Percentiles rank a stretch among this genome's conserved stretches.
Conservation (phyloP, 2,888 invertebrate species). For the Brachylomia viminalis region DNA sequence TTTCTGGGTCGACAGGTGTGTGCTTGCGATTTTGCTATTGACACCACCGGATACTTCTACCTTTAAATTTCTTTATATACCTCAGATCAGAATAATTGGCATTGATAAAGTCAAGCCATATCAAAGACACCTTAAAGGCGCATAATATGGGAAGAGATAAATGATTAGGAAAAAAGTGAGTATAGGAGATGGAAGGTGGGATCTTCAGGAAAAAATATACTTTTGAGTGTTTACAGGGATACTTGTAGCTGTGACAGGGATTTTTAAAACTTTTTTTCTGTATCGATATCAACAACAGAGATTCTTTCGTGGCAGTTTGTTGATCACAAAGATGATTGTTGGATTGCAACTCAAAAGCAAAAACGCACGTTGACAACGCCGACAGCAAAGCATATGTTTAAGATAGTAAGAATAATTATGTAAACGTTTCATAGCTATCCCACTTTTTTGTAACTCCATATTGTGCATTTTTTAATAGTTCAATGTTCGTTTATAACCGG, state of each 20-base stretch:
- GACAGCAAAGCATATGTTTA: background rate
- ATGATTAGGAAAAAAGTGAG: background rate
- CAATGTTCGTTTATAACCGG: background rate
- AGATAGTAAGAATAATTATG: background rate
- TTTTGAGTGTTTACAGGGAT: background rate
- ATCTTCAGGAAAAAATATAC: background rate
- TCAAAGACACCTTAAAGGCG: background rate
- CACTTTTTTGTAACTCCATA: background rate
- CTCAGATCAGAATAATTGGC: background rate
- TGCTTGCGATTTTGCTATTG: background rate
- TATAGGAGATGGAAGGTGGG: background rate
- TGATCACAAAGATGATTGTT: background rate
- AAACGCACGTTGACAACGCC: background rate
- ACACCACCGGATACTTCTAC: background rate
- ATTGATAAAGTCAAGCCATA: background rate
- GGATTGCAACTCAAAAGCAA: background rate
- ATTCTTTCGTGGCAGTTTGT: background rate
- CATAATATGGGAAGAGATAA: background rate
- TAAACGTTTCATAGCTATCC: background rate
- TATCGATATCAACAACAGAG: background rate
- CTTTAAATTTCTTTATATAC: background rate
- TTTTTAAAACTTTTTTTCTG: background rate
- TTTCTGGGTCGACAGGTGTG: slow-evolving; percentile 27
- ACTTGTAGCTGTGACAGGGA: background rate
- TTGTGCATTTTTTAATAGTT: background rate